phyloP scores from a whole-genome alignment of 2,113 vertebrate genomes.

The Sphyrna mokarran region DNA sequence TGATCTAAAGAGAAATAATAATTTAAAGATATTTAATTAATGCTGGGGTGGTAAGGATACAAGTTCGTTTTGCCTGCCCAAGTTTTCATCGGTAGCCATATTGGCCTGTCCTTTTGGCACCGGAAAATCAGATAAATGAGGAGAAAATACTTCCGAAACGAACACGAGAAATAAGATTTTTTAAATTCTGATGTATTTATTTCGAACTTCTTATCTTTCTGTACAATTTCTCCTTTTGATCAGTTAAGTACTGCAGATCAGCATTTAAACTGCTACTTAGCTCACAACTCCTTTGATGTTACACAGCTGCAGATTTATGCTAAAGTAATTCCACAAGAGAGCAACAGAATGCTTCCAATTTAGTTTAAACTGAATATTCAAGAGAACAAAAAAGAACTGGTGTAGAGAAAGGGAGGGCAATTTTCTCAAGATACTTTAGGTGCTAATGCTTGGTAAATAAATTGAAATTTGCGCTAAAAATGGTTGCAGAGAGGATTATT shows the following conservation, averaged over 20 bases:
- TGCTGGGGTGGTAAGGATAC: background rate
- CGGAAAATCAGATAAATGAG: background rate
- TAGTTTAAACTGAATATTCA: background rate
- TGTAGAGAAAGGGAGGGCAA: background rate
- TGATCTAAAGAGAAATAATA: background rate
- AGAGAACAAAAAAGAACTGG: background rate
- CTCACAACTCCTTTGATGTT: background rate
- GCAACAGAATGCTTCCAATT: background rate
- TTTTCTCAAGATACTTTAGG: background rate
- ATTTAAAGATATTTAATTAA: background rate
- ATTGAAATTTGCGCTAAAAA: background rate
- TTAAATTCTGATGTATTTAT: background rate
- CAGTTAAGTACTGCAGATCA: background rate
- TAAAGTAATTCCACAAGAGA: background rate
- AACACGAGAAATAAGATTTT: background rate
- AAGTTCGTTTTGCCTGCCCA: background rate
- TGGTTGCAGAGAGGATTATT: background rate
- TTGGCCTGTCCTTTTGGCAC: background rate
- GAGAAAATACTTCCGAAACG: background rate
- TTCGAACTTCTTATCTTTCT: background rate
- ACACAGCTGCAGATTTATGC: background rate
- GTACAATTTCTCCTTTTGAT: background rate
- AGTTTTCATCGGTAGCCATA: background rate
- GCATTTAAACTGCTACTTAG: background rate
- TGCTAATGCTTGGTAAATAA: background rate